Conservation (phyloP, 1,140 invertebrate genomes). For the Asobara japonica region DNA sequence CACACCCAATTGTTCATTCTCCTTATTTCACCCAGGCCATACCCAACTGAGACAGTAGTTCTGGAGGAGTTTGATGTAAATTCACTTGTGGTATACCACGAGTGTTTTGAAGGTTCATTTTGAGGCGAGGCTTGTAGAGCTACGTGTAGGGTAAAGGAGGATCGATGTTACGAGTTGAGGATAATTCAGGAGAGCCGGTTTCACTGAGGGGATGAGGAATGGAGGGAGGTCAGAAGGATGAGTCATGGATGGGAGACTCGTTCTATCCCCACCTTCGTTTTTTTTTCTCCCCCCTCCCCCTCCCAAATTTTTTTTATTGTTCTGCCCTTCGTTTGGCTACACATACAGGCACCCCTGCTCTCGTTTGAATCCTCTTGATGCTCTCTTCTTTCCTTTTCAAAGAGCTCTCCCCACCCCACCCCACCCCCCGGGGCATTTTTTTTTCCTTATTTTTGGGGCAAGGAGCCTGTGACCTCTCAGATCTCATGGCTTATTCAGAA, state of each 20-base stretch:
- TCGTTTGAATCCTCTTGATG: conserved; percentile 9
- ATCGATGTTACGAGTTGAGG: conserved; percentile 36
- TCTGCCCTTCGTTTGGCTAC: conserved; percentile 8
- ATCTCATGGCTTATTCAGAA: conserved; percentile 14
- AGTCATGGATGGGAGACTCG: conserved; percentile 33
- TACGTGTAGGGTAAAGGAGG: conserved; percentile 14
- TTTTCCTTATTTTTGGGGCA: not conserved
- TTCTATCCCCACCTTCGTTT: not conserved
- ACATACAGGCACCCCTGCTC: not conserved
- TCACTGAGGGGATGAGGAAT: conserved; percentile 22
- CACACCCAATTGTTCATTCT: not conserved
- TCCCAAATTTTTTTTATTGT: not conserved
- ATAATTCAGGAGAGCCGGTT: conserved; percentile 55
- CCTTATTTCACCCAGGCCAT: not conserved
- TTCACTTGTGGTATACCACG: conserved; percentile 28
- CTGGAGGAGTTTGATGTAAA: conserved; percentile 16
- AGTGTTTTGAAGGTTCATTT: conserved; percentile 39
- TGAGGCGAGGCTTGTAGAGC: conserved; percentile 29
- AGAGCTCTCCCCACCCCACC: not conserved
- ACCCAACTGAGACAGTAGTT: not conserved
- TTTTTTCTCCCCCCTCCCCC: not conserved
- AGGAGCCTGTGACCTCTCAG: not conserved
- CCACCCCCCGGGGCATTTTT: not conserved
- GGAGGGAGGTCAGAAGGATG: conserved; percentile 32
- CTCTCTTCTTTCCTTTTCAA: conserved; percentile 5